Evolutionary conservation across 92 coral and sea anemone genomes (phyloP).

Genomic region (Actinostola sp.): DNA sequence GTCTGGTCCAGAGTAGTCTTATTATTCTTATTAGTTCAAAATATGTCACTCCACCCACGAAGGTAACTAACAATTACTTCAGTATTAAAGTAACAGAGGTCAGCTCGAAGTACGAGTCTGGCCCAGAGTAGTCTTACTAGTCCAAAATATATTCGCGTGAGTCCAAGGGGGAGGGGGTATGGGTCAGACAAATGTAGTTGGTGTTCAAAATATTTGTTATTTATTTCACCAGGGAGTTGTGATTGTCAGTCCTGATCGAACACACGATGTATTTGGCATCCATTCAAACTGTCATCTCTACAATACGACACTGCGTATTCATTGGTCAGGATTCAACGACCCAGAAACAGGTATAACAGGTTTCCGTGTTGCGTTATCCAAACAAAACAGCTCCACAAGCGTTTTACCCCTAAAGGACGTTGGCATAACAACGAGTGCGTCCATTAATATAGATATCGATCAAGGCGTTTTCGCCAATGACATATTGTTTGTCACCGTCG

Average conservation of each 20-base stretch:
- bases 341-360: slow-evolving; percentile 73
- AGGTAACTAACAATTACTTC: slow-evolving; percentile 52
- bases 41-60: slow-evolving; percentile 83
- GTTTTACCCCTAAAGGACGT: slow-evolving; percentile 54
- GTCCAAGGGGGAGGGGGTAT: not conserved
- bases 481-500: slow-evolving; percentile 71
- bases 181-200: not conserved
- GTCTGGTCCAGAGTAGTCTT: not conserved
- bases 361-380: slow-evolving; percentile 75
- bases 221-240: slow-evolving; percentile 65
- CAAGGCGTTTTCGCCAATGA: slow-evolving; percentile 69
- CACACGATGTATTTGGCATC: slow-evolving; percentile 80
- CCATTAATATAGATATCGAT: slow-evolving; percentile 24
- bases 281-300: slow-evolving; percentile 85
- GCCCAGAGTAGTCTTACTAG: not conserved
- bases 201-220: not conserved
- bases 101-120: not conserved
- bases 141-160: not conserved
- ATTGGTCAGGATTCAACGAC: slow-evolving; percentile 84
- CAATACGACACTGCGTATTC: slow-evolving; percentile 84
- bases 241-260: slow-evolving; percentile 83
- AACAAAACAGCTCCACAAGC: slow-evolving; percentile 40
- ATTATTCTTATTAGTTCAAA: not conserved
- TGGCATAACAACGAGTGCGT: slow-evolving; percentile 57
- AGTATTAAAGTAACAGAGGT: too few species aligned